Conservation (phyloP, 2,113 vertebrate species). For the Candoia aspera region DNA sequence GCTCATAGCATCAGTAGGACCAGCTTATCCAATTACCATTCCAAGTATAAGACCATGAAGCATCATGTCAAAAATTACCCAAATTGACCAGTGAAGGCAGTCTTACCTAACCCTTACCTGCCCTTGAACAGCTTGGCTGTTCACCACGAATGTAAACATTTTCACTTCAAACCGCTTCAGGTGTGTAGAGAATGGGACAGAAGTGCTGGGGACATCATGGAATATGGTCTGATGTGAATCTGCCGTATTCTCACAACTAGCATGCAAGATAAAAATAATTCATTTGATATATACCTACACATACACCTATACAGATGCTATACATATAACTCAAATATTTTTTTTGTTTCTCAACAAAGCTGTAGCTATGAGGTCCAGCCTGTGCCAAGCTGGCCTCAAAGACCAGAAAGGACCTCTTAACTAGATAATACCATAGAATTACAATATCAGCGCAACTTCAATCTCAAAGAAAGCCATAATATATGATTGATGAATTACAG, state of each 20-base stretch:
- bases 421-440: background rate
- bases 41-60: background rate
- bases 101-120: constrained; percentile 46
- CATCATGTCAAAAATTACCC: background rate
- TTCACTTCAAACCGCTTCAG: constrained; percentile 73
- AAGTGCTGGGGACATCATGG: constrained; percentile 32
- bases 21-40: background rate
- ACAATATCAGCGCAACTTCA: background rate
- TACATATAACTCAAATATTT: background rate
- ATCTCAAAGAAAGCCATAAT: background rate
- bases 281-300: background rate
- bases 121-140: constrained; percentile 29
- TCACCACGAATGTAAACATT: constrained; percentile 64
- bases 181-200: constrained; percentile 60
- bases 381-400: background rate
- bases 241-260: constrained; percentile 59
- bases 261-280: fast-evolving
- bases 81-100: too few species aligned
- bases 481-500: background rate
- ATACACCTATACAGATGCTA: background rate
- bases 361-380: background rate
- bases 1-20: background rate
- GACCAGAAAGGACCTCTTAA: background rate
- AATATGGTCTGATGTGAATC: constrained; percentile 61
- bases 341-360: background rate